phyloP scores from a whole-genome alignment of 2,797 vertebrate species.

The Xyrichtys novacula region DNA sequence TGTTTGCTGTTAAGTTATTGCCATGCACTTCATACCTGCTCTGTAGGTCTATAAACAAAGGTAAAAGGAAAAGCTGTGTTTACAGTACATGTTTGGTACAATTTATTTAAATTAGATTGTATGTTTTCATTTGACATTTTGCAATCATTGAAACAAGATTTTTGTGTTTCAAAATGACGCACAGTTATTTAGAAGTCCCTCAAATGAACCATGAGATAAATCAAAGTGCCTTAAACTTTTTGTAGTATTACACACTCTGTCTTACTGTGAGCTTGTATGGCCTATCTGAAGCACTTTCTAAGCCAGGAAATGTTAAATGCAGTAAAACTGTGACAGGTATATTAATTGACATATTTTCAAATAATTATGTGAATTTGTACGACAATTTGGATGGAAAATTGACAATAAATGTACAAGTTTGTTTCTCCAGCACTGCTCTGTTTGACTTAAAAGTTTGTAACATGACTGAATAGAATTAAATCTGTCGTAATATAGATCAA shows the following conservation, averaged over 20 bases:
- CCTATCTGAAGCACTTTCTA: conserved; percentile 48
- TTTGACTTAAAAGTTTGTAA: too few species aligned
- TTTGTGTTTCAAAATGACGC: conserved; percentile 4
- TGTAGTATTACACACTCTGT: conserved; percentile 15
- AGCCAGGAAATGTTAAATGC: conserved; percentile 19
- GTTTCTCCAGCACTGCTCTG: conserved; percentile 24
- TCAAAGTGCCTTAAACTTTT: conserved; percentile 53
- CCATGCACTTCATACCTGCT: conserved; percentile 21
- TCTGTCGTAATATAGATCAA: too few species aligned
- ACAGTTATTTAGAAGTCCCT: background rate
- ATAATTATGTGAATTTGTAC: background rate
- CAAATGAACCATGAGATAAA: conserved; percentile 14
- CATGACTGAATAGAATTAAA: too few species aligned
- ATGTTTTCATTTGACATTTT: conserved; percentile 7
- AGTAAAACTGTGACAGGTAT: conserved; percentile 9
- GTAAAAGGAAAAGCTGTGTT: conserved; percentile 48
- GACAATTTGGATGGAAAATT: conserved; percentile 2
- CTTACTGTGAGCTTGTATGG: conserved; percentile 20
- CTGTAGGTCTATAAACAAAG: conserved; percentile 8
- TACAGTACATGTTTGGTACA: conserved; percentile 42
- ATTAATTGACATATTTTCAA: conserved; percentile 3
- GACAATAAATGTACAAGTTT: conserved; percentile 7
- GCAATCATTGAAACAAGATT: conserved; percentile 1
- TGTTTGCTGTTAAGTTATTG: conserved; percentile 23
- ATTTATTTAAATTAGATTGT: conserved; percentile 21